phyloP scores from a whole-genome alignment of 2,888 invertebrate species.

The Drosophila anomalata region DNA sequence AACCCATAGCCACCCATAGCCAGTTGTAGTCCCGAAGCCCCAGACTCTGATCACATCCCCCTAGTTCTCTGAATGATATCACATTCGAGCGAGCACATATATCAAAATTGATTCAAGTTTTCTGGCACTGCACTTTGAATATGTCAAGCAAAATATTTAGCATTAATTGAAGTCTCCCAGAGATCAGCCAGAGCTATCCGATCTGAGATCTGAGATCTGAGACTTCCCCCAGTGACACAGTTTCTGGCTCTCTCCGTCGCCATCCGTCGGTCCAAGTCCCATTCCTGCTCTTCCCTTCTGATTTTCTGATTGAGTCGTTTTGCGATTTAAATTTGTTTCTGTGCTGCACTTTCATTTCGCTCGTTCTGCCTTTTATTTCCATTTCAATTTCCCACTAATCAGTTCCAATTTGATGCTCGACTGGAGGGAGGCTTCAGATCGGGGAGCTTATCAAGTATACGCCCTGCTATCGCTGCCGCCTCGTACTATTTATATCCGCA shows the following conservation, averaged over 20 bases:
- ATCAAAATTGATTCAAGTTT: conserved; percentile 24
- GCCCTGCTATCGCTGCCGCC: conserved; percentile 13
- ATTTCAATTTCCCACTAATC: conserved; percentile 39
- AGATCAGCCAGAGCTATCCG: conserved; percentile 37
- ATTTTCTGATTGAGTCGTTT: conserved; percentile 54
- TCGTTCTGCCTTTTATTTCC: not conserved
- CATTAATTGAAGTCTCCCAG: conserved; percentile 19
- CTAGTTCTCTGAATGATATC: not conserved
- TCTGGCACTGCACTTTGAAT: conserved; percentile 10
- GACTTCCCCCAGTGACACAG: conserved; percentile 62
- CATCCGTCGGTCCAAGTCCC: not conserved
- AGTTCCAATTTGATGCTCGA: conserved; percentile 43
- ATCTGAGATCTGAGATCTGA: conserved; percentile 3
- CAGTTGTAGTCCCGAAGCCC: conserved; percentile 48
- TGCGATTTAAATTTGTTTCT: conserved; percentile 61
- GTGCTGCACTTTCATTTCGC: conserved; percentile 51
- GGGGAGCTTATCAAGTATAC: conserved; percentile 30
- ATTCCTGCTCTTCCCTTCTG: not conserved
- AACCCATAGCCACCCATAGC: too few species aligned
- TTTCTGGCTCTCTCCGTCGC: conserved; percentile 34
- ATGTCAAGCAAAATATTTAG: conserved; percentile 43
- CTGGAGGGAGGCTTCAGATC: not conserved
- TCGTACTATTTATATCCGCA: conserved; percentile 31
- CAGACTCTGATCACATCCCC: conserved; percentile 35
- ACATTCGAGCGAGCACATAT: not conserved